Evolutionary conservation across 2,113 vertebrate genomes (phyloP).

Genomic region (Pontoporia blainvillei): DNA sequence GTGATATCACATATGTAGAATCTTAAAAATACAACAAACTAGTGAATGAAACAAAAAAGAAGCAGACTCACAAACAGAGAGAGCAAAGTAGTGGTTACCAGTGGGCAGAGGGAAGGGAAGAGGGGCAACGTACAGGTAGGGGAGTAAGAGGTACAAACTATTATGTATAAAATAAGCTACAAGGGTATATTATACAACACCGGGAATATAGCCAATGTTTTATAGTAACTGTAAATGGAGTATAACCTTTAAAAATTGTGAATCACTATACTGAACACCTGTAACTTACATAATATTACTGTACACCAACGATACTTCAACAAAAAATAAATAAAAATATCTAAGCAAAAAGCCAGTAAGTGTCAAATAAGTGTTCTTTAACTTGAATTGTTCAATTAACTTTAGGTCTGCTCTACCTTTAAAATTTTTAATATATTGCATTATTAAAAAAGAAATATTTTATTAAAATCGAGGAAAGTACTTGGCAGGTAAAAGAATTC

Average conservation of each 20-base stretch:
- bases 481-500: neutral
- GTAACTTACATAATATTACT: neutral
- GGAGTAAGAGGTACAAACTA: neutral
- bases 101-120: neutral
- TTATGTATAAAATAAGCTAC: neutral
- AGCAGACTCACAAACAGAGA: neutral
- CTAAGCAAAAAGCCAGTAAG: neutral
- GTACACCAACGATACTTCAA: neutral
- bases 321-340: neutral
- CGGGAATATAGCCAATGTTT: neutral
- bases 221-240: neutral
- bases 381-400: neutral
- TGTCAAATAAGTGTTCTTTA: neutral
- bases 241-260: neutral
- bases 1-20: neutral
- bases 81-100: neutral
- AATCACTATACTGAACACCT: neutral
- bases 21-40: neutral
- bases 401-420: neutral
- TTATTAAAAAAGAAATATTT: neutral
- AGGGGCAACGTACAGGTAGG: neutral
- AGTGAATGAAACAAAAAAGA: neutral
- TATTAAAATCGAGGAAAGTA: neutral
- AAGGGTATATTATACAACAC: neutral
- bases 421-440: neutral